These are phyloP conservation scores for Halisarca cf. caerulea DNA, from an alignment of 37 sponge, comb jelly and placozoan genomes.

Conservation along the genomic window DNA sequence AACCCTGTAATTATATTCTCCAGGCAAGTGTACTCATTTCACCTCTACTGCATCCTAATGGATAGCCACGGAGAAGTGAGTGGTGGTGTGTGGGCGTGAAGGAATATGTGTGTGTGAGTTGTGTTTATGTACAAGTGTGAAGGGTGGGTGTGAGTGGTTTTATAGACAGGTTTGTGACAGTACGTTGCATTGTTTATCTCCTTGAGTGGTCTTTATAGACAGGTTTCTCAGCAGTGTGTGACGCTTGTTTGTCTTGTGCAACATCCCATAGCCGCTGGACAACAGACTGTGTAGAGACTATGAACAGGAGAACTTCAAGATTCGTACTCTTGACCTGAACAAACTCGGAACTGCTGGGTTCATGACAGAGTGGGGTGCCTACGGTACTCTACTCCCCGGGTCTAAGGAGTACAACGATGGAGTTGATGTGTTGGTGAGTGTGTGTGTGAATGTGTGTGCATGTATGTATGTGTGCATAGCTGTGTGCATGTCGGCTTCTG, in stretches of 20 bases:
- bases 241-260: background rate
- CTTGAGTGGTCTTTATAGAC: too few relatives aligned
- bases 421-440: constrained; percentile 11
- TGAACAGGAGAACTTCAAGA: constrained; percentile 44
- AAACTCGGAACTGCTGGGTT: constrained; percentile 72
- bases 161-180: too few relatives aligned
- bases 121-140: too few relatives aligned
- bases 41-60: constrained; percentile 67
- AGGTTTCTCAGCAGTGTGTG: too few relatives aligned
- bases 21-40: constrained; percentile 73
- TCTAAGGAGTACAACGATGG: constrained; percentile 30
- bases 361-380: constrained; percentile 87
- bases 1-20: background rate
- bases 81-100: background rate
- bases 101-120: background rate
- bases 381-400: constrained; percentile 21
- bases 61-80: constrained; percentile 66
- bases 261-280: constrained; percentile 32
- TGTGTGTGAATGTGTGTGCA: constrained; percentile 17
- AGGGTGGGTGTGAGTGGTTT: too few relatives aligned
- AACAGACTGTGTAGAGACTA: constrained; percentile 44
- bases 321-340: constrained; percentile 50
- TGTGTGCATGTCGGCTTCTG: background rate
- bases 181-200: too few relatives aligned
- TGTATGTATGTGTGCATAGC: background rate